Conservation (phyloP, 1,140 invertebrate genomes). For the Drosophila navojoa region DNA sequence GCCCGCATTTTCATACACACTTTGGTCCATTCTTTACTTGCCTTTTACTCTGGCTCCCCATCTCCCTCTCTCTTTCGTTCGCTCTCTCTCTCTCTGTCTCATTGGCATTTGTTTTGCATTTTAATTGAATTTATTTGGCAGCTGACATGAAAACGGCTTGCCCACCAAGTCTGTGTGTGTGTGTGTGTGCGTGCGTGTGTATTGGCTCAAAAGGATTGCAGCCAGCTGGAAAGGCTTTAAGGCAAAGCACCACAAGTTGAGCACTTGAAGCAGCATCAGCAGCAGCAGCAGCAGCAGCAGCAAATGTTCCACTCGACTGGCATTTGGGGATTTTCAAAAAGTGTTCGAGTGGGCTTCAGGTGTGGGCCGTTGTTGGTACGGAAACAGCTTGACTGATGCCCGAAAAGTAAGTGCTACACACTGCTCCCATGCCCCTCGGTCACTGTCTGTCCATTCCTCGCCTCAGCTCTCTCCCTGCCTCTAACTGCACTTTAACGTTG, state of each 20-base stretch:
- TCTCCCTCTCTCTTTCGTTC: neutral
- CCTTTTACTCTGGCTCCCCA: neutral
- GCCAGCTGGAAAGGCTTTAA: constrained; percentile 28
- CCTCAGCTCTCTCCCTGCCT: neutral
- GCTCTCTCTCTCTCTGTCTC: constrained; percentile 7
- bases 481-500: neutral
- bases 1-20: constrained; percentile 15
- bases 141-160: constrained; percentile 52
- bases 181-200: neutral
- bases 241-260: constrained; percentile 1
- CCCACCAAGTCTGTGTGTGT: neutral
- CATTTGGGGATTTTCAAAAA: constrained; percentile 6
- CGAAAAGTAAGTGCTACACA: constrained; percentile 16
- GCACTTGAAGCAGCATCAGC: constrained; percentile 11
- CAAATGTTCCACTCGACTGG: constrained; percentile 15
- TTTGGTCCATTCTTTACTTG: constrained; percentile 1
- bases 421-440: too few species aligned
- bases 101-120: constrained; percentile 72
- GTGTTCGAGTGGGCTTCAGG: constrained; percentile 5
- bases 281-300: constrained; percentile 7
- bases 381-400: constrained; percentile 4
- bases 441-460: too few species aligned
- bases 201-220: constrained; percentile 33
- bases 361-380: constrained; percentile 3
- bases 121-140: constrained; percentile 72